Evolutionary conservation across 2,888 invertebrate species (phyloP).

Genomic region (Incurvaria masculella): DNA sequence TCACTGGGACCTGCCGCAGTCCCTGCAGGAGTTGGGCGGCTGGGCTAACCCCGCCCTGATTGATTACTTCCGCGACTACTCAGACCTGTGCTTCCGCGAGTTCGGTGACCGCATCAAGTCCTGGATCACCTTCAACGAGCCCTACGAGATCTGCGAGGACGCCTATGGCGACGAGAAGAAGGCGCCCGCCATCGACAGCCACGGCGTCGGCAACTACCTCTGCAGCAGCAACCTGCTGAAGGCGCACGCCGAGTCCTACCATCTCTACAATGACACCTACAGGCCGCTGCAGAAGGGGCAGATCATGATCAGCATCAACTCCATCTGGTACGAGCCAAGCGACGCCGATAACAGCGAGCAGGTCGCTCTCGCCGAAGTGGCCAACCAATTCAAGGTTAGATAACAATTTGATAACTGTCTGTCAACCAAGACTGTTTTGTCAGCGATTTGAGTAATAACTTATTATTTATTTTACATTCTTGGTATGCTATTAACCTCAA

Average conservation of each 20-base stretch:
- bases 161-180: slow-evolving; percentile 52
- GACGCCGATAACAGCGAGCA: slow-evolving; percentile 39
- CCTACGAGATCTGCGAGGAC: slow-evolving; percentile 51
- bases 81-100: slow-evolving; percentile 49
- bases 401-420: not conserved
- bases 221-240: slow-evolving; percentile 62
- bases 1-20: slow-evolving; percentile 66
- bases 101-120: slow-evolving; percentile 58
- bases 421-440: too few species aligned
- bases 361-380: slow-evolving; percentile 43
- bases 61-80: slow-evolving; percentile 55
- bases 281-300: slow-evolving; percentile 51
- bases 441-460: too few species aligned
- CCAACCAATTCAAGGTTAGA: slow-evolving; percentile 50
- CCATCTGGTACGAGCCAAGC: slow-evolving; percentile 52
- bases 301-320: slow-evolving; percentile 52
- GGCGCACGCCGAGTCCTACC: slow-evolving; percentile 65
- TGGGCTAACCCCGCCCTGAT: slow-evolving; percentile 53
- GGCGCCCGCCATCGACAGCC: slow-evolving; percentile 52
- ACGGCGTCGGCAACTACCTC: slow-evolving; percentile 60
- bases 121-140: slow-evolving; percentile 72
- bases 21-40: slow-evolving; percentile 54
- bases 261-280: slow-evolving; percentile 61
- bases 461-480: too few species aligned
- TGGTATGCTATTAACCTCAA: too few species aligned